phyloP scores from a whole-genome alignment of 2,888 invertebrate species.

The Diplolepis rosae region DNA sequence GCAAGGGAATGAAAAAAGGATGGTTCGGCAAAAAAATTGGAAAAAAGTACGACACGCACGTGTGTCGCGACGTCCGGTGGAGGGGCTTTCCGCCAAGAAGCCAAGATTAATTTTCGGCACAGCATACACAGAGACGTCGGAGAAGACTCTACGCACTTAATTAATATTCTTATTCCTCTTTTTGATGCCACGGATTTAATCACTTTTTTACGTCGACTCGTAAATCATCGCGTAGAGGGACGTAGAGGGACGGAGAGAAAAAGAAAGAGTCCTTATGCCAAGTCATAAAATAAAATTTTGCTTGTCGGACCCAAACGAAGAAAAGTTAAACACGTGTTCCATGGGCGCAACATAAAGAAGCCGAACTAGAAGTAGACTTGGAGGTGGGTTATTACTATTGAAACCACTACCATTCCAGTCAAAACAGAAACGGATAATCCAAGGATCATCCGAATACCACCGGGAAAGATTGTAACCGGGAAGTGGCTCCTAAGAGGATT shows the following conservation, averaged over 20 bases:
- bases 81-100: conserved; percentile 57
- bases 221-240: conserved; percentile 72
- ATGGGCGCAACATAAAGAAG: not conserved
- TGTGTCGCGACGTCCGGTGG: conserved; percentile 40
- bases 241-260: conserved; percentile 45
- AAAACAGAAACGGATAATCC: conserved; percentile 64
- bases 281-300: conserved; percentile 63
- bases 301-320: conserved; percentile 11
- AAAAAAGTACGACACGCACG: conserved; percentile 42
- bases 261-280: conserved; percentile 57
- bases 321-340: conserved; percentile 33
- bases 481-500: conserved; percentile 34
- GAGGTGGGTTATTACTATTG: too few relatives aligned
- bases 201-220: conserved; percentile 71
- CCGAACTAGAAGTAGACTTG: not conserved
- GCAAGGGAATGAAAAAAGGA: conserved; percentile 29
- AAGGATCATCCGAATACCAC: conserved; percentile 54
- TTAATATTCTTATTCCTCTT: conserved; percentile 62
- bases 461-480: conserved; percentile 22
- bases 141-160: conserved; percentile 57
- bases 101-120: conserved; percentile 60
- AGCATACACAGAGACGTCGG: conserved; percentile 38
- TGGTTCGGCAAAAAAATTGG: conserved; percentile 31
- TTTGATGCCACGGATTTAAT: conserved; percentile 65
- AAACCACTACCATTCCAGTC: conserved; percentile 49